phyloP scores from a whole-genome alignment of 2,888 invertebrate species.

The Julus scandinavius region DNA sequence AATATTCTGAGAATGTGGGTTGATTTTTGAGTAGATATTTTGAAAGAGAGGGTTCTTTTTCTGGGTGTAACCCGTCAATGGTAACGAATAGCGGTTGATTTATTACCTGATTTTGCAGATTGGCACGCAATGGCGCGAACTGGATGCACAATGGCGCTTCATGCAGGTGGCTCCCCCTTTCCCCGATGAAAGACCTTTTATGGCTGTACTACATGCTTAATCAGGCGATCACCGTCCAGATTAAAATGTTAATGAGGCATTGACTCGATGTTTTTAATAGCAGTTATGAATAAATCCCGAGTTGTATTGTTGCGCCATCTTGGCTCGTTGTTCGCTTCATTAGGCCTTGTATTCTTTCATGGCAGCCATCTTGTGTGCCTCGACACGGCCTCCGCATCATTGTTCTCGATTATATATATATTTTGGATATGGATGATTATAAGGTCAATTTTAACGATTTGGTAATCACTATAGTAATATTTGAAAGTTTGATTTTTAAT shows the following conservation, averaged over 20 bases:
- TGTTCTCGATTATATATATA: background rate
- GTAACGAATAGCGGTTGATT: conserved; percentile 37
- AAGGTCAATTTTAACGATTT: background rate
- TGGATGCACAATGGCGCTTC: background rate
- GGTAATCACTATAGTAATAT: background rate
- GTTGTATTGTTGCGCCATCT: background rate
- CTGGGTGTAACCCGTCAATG: background rate
- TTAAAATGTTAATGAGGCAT: conserved; percentile 53
- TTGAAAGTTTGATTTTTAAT: no score
- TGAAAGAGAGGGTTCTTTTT: background rate
- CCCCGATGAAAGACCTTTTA: background rate
- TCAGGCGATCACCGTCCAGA: conserved; percentile 49
- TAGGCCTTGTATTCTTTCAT: background rate
- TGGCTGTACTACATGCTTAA: conserved; percentile 15
- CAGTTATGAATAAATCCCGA: conserved; percentile 1
- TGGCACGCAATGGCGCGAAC: conserved; percentile 35
- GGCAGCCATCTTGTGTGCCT: background rate
- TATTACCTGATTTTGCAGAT: conserved; percentile 47
- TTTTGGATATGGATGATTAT: background rate
- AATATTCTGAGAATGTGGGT: background rate
- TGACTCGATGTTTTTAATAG: conserved; percentile 41
- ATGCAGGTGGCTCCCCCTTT: conserved; percentile 41
- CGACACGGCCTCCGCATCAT: background rate
- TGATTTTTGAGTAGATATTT: background rate
- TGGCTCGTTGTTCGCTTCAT: conserved; percentile 10